These are phyloP conservation scores for Eugnorisma glareosa DNA, from an alignment of 2,888 invertebrate genomes.

Conservation along the genomic window DNA sequence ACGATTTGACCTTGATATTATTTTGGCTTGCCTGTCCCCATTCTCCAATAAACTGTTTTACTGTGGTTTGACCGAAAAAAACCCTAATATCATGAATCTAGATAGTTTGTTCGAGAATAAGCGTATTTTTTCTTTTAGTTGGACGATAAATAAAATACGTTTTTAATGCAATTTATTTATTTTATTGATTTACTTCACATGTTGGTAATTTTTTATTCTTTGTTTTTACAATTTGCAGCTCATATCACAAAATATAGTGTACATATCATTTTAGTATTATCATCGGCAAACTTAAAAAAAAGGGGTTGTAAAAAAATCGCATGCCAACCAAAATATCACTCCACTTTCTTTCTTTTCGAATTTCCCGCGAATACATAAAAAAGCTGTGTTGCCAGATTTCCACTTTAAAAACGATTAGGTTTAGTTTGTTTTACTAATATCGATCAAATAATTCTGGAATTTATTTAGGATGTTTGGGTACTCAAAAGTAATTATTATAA, in stretches of 20 bases:
- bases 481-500: no score
- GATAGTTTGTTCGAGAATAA: not conserved
- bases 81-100: not conserved
- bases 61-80: not conserved
- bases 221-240: not conserved
- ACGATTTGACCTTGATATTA: slow-evolving; percentile 25
- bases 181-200: not conserved
- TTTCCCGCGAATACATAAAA: not conserved
- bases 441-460: no score
- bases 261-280: not conserved
- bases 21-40: slow-evolving; percentile 1
- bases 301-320: not conserved
- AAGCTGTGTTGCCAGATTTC: slow-evolving; percentile 4
- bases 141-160: not conserved
- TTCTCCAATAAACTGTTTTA: not conserved
- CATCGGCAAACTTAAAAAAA: not conserved
- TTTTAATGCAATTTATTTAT: not conserved
- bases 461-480: no score
- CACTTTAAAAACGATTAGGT: not conserved
- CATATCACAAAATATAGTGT: not conserved
- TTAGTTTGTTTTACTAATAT: no score
- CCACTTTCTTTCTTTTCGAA: not conserved
- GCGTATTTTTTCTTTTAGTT: not conserved
- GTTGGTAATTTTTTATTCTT: not conserved
- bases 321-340: no score